Conservation (phyloP, 2,113 vertebrate genomes). For the Catharus fuscescens region DNA sequence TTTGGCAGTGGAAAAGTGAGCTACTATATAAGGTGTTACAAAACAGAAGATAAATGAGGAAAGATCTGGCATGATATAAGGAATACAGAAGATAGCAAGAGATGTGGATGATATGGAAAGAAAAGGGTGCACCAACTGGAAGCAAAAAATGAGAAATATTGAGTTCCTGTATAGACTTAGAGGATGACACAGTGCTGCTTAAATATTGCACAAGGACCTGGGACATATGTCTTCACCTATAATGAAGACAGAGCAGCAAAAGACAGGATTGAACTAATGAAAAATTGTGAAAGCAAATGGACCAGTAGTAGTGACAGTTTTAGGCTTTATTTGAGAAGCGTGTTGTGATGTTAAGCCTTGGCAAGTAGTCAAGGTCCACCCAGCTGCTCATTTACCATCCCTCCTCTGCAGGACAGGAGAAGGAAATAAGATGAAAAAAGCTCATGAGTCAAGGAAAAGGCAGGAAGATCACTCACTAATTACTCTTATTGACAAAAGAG, state of each 20-base stretch:
- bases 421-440: neutral
- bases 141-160: neutral
- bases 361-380: neutral
- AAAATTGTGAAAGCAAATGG: neutral
- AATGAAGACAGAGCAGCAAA: neutral
- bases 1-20: neutral
- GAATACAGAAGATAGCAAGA: neutral
- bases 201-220: neutral
- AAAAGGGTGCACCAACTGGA: neutral
- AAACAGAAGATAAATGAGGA: neutral
- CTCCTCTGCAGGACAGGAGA: neutral
- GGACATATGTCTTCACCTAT: rapidly evolving
- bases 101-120: neutral
- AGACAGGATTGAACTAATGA: neutral
- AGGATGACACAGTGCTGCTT: neutral
- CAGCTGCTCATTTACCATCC: neutral
- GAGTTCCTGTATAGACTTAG: neutral
- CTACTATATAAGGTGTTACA: neutral
- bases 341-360: neutral
- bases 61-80: neutral
- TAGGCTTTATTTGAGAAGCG: neutral
- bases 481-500: neutral
- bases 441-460: neutral
- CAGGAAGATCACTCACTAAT: neutral
- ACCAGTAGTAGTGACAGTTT: neutral